phyloP scores from a whole-genome alignment of 2,113 vertebrate species.

The Typhlomys cinereus region DNA sequence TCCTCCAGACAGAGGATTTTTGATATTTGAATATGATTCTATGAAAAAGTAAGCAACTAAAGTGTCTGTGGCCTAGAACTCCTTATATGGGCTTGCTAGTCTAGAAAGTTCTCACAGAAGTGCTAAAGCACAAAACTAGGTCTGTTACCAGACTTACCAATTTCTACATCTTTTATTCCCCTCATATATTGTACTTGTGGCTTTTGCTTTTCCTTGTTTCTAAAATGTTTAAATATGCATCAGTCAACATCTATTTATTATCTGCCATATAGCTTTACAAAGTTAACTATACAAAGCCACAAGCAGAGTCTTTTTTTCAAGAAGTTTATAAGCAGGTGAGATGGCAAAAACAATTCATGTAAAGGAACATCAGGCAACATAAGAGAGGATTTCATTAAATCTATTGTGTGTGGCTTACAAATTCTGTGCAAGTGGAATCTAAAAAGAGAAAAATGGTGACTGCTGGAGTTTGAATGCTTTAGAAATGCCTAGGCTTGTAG shows the following conservation, averaged over 20 bases:
- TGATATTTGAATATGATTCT: slow-evolving; percentile 8
- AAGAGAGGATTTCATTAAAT: not conserved
- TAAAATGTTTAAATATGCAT: not conserved
- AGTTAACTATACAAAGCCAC: not conserved
- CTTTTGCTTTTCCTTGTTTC: not conserved
- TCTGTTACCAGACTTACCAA: not conserved
- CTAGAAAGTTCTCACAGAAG: not conserved
- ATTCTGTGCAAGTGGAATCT: not conserved
- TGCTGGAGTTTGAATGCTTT: not conserved
- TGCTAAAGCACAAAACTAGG: not conserved
- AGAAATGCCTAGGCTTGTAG: not conserved
- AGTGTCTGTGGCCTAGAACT: not conserved
- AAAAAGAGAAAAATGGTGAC: not conserved
- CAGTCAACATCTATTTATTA: not conserved
- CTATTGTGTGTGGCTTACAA: not conserved
- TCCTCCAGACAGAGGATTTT: not conserved
- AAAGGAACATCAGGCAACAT: not conserved
- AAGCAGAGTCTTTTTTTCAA: not conserved
- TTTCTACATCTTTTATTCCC: not conserved
- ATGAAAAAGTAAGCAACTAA: not conserved
- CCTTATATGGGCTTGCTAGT: not conserved
- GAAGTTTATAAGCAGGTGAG: not conserved
- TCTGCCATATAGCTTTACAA: not conserved
- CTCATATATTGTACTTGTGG: not conserved
- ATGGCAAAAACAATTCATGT: not conserved